Evolutionary conservation across 2,797 vertebrate species (phyloP).

Genomic region (Protonibea diacanthus): DNA sequence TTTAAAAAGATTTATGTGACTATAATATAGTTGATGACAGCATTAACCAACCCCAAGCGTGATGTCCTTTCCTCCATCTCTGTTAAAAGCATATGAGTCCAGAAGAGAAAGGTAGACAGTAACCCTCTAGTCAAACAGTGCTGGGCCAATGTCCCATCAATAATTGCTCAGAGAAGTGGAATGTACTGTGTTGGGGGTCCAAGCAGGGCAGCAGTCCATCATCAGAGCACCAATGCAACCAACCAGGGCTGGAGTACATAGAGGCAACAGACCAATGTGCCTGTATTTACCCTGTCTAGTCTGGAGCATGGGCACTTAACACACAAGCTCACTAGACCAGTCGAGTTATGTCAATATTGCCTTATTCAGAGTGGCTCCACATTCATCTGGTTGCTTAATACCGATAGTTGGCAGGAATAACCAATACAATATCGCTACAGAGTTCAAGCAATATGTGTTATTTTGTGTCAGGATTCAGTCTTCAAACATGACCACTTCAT

Average conservation of each 20-base stretch:
- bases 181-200: slow-evolving; percentile 41
- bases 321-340: slow-evolving; percentile 70
- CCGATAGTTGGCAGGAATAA: slow-evolving; percentile 40
- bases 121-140: slow-evolving; percentile 7
- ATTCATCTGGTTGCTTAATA: slow-evolving; percentile 61
- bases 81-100: slow-evolving; percentile 24
- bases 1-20: not conserved
- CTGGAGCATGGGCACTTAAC: slow-evolving; percentile 57
- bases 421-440: slow-evolving; percentile 34
- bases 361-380: slow-evolving; percentile 61
- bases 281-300: slow-evolving; percentile 58
- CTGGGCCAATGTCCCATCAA: slow-evolving; percentile 43
- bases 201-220: slow-evolving; percentile 64
- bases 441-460: slow-evolving; percentile 20
- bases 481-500: slow-evolving; percentile 14
- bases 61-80: slow-evolving; percentile 28
- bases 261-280: slow-evolving; percentile 49
- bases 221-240: slow-evolving; percentile 64
- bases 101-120: slow-evolving; percentile 3
- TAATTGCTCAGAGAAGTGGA: slow-evolving; percentile 65
- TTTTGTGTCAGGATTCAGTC: not conserved
- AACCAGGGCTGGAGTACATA: slow-evolving; percentile 48
- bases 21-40: not conserved
- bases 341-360: slow-evolving; percentile 77
- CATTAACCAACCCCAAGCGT: slow-evolving; percentile 25